phyloP scores from a whole-genome alignment of 2,797 vertebrate genomes.

The Schizopygopsis pylzovi region DNA sequence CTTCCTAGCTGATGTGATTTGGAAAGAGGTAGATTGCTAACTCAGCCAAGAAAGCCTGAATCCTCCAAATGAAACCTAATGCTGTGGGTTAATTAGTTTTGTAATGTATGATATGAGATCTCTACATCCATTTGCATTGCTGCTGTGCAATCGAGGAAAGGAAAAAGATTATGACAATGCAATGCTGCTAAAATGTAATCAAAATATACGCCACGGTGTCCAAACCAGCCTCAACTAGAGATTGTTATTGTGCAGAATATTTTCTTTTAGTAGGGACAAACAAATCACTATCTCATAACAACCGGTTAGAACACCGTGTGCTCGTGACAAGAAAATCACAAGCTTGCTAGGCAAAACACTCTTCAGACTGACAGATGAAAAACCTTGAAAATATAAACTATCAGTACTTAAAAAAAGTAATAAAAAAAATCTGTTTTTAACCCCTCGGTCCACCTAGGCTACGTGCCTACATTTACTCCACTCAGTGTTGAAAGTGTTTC shows the following conservation, averaged over 20 bases:
- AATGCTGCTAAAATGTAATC: not conserved
- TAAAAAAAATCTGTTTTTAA: not conserved
- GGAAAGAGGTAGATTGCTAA: not conserved
- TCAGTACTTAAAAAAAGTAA: not conserved
- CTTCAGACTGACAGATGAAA: not conserved
- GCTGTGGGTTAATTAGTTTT: conserved; percentile 1
- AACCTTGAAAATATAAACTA: not conserved
- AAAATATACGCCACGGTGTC: not conserved
- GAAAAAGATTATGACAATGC: not conserved
- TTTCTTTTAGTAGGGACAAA: not conserved
- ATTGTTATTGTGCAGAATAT: not conserved
- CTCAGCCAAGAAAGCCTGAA: not conserved
- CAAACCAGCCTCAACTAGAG: not conserved
- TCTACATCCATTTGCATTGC: not conserved
- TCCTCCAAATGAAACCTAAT: conserved; percentile 19
- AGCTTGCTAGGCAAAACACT: not conserved
- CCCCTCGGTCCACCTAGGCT: not conserved
- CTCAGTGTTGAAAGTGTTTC: not conserved
- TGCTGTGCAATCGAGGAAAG: not conserved
- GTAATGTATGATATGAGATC: not conserved
- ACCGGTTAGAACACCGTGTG: not conserved
- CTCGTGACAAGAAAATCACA: conserved; percentile 7
- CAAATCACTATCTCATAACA: not conserved
- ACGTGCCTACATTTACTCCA: not conserved
- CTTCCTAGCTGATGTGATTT: not conserved